Conservation (phyloP, 2,888 invertebrate genomes). For the Asteroscopus sphinx region DNA sequence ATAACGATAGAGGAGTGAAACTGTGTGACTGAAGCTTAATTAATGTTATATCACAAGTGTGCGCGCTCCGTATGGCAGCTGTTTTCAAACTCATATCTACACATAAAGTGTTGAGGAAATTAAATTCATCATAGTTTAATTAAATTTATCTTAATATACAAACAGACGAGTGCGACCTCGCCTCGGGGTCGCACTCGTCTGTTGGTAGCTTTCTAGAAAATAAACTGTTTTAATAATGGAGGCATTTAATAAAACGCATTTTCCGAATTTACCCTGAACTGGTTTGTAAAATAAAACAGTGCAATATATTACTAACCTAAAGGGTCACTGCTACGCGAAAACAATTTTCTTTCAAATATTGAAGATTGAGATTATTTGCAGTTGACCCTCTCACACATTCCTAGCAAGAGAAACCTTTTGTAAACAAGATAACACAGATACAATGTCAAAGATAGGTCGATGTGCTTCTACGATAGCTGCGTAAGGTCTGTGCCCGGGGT, state of each 20-base stretch:
- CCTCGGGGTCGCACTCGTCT: neutral
- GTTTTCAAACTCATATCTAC: conserved; percentile 3
- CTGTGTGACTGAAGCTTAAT: neutral
- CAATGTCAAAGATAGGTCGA: no score
- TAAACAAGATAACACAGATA: no score
- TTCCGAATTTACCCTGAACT: neutral
- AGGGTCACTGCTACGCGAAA: no score
- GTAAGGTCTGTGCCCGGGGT: no score
- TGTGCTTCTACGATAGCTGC: no score
- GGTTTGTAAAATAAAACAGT: neutral
- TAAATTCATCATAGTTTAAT: neutral
- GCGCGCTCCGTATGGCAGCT: neutral
- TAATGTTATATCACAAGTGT: neutral
- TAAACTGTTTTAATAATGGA: neutral
- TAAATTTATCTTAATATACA: conserved; percentile 2
- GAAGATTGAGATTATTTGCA: no score
- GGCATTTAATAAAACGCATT: neutral
- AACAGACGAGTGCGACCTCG: neutral
- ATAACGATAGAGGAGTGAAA: no score
- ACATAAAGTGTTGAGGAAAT: neutral
- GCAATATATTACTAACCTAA: no score
- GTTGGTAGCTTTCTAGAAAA: neutral
- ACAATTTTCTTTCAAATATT: no score
- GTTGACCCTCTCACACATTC: no score
- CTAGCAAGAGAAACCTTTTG: no score